phyloP scores from a whole-genome alignment of 2,888 invertebrate species.

The Campoplex capitator region DNA sequence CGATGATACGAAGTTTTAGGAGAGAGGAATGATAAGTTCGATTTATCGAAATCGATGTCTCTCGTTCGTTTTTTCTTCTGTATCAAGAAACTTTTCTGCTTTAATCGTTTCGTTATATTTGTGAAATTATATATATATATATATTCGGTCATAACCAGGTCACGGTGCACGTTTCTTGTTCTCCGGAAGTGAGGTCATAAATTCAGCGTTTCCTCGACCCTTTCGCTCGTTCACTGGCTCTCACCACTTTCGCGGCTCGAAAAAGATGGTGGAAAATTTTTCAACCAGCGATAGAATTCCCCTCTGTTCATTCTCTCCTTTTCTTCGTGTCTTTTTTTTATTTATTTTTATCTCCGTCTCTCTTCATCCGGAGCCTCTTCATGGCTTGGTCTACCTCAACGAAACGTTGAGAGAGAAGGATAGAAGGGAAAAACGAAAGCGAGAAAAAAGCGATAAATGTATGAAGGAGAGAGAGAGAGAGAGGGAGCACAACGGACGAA shows the following conservation, averaged over 20 bases:
- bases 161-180: conserved; percentile 50
- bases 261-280: conserved; percentile 46
- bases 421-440: not conserved
- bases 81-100: not conserved
- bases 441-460: conserved; percentile 42
- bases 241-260: conserved; percentile 16
- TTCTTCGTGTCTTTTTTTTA: not conserved
- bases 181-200: conserved; percentile 53
- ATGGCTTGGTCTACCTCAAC: conserved; percentile 9
- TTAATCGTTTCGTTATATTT: conserved; percentile 45
- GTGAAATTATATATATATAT: conserved; percentile 16
- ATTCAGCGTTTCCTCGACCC: conserved; percentile 43
- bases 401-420: not conserved
- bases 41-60: conserved; percentile 32
- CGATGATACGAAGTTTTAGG: conserved; percentile 5
- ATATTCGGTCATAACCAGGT: conserved; percentile 57
- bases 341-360: not conserved
- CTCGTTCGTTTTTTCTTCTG: not conserved
- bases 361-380: conserved; percentile 15
- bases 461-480: not conserved
- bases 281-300: conserved; percentile 35
- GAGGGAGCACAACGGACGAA: conserved; percentile 7
- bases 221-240: conserved; percentile 32
- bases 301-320: conserved; percentile 23
- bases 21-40: not conserved